Conservation (phyloP, 2,888 invertebrate species). For the Aphidius colemani region DNA sequence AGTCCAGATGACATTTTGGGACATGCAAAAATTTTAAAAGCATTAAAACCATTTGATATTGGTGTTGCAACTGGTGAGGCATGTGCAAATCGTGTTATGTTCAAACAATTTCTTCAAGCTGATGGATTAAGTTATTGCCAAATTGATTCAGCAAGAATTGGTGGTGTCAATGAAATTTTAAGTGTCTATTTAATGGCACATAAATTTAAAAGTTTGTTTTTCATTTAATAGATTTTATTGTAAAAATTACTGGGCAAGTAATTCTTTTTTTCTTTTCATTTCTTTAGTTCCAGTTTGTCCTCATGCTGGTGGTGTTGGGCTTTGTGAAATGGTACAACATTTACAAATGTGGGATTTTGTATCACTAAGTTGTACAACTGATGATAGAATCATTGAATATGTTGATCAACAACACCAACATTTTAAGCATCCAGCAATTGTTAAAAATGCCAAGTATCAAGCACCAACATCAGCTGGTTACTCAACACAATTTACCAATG, state of each 20-base stretch:
- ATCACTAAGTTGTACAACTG: slow-evolving; percentile 71
- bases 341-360: slow-evolving; percentile 88
- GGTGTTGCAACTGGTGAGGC: slow-evolving; percentile 91
- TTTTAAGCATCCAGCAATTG: slow-evolving; percentile 74
- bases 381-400: slow-evolving; percentile 80
- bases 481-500: slow-evolving; percentile 76
- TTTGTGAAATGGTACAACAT: slow-evolving; percentile 94
- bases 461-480: slow-evolving; percentile 82
- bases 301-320: slow-evolving; percentile 92
- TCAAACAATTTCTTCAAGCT: slow-evolving; percentile 86
- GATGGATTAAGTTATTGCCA: slow-evolving; percentile 86
- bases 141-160: slow-evolving; percentile 87
- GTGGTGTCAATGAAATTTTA: slow-evolving; percentile 86
- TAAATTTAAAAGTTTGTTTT: slow-evolving; percentile 72
- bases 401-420: slow-evolving; percentile 91
- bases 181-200: slow-evolving; percentile 88
- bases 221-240: no score
- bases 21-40: slow-evolving; percentile 78
- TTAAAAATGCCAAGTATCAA: slow-evolving; percentile 74
- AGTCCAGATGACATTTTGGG: slow-evolving; percentile 90
- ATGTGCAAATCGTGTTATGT: slow-evolving; percentile 89
- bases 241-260: no score
- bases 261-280: slow-evolving; percentile 26
- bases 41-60: slow-evolving; percentile 74
- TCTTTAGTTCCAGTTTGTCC: slow-evolving; percentile 86